These are phyloP conservation scores for Yponomeuta sedellus DNA, from an alignment of 2,888 invertebrate species.

Conservation along the genomic window DNA sequence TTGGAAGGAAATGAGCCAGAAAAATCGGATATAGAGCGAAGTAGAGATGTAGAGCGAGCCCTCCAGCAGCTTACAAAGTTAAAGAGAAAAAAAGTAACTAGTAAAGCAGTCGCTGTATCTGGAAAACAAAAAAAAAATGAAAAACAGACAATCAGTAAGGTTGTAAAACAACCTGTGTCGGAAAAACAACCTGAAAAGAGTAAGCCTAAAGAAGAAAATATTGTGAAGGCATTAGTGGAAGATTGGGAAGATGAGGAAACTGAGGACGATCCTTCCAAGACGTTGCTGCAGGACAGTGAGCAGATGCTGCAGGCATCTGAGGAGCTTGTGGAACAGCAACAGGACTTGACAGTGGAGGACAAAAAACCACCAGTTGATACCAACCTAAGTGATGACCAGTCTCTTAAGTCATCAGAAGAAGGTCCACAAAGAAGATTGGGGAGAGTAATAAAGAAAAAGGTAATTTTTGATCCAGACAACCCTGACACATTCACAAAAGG, in stretches of 20 bases:
- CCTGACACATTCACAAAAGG: slow-evolving; percentile 69
- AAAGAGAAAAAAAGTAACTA: slow-evolving; percentile 3
- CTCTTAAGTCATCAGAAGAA: slow-evolving; percentile 34
- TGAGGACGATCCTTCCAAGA: slow-evolving; percentile 31
- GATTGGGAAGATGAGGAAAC: slow-evolving; percentile 71
- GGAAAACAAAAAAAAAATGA: background rate
- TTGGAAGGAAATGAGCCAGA: slow-evolving; percentile 60
- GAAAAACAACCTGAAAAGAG: background rate
- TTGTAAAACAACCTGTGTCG: slow-evolving; percentile 4
- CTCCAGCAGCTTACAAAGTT: slow-evolving; percentile 55
- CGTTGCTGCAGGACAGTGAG: slow-evolving; percentile 32
- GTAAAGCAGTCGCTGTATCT: background rate
- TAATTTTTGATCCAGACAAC: slow-evolving; percentile 84
- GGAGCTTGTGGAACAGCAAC: slow-evolving; percentile 30
- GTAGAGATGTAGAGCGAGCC: slow-evolving; percentile 48
- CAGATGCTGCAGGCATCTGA: slow-evolving; percentile 27
- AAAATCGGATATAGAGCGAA: slow-evolving; percentile 23
- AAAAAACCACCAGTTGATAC: slow-evolving; percentile 36
- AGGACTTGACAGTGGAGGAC: slow-evolving; percentile 30
- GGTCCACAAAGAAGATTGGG: slow-evolving; percentile 53
- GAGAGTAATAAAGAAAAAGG: slow-evolving; percentile 82
- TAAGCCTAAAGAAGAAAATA: slow-evolving; percentile 34
- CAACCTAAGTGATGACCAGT: slow-evolving; percentile 21
- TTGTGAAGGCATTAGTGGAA: slow-evolving; percentile 72
- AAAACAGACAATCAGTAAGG: background rate